phyloP scores from a whole-genome alignment of 2,888 invertebrate genomes.

The Tricholauxania praeusta region DNA sequence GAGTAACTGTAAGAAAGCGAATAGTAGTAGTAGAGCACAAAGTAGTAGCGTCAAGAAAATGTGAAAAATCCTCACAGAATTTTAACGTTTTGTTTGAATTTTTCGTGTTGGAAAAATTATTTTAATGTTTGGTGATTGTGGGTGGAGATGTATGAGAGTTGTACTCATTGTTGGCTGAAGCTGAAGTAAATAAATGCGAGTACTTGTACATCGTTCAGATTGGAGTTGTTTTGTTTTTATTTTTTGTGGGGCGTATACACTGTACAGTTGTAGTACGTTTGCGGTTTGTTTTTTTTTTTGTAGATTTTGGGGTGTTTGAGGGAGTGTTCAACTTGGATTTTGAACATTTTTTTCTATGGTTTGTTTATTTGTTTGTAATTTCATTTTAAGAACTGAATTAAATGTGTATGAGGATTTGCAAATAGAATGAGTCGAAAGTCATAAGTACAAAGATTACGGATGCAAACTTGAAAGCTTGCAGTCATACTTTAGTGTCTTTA shows the following conservation, averaged over 20 bases:
- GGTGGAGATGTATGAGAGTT: not conserved
- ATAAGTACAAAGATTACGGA: no score
- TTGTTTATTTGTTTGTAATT: not conserved
- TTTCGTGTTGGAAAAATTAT: not conserved
- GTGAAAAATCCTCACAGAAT: slow-evolving; percentile 17
- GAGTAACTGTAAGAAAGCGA: not conserved
- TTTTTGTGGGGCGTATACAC: no score
- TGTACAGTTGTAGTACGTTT: no score
- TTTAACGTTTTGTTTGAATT: slow-evolving; percentile 10
- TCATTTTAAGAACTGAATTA: no score
- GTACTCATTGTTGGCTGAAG: not conserved
- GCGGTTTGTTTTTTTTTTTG: slow-evolving; percentile 1
- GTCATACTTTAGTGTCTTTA: no score
- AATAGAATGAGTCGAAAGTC: no score
- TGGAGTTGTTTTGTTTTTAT: no score
- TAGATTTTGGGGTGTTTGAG: slow-evolving; percentile 5
- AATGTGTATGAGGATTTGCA: no score
- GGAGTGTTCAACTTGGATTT: slow-evolving; percentile 22
- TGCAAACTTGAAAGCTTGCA: no score
- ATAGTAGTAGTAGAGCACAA: not conserved
- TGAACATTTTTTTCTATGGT: not conserved
- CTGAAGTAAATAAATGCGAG: slow-evolving; percentile 26
- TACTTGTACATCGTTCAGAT: not conserved
- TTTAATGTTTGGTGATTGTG: not conserved
- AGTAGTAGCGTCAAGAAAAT: not conserved